These are phyloP conservation scores for Alethe diademata DNA, from an alignment of 2,113 vertebrate genomes.

Conservation along the genomic window DNA sequence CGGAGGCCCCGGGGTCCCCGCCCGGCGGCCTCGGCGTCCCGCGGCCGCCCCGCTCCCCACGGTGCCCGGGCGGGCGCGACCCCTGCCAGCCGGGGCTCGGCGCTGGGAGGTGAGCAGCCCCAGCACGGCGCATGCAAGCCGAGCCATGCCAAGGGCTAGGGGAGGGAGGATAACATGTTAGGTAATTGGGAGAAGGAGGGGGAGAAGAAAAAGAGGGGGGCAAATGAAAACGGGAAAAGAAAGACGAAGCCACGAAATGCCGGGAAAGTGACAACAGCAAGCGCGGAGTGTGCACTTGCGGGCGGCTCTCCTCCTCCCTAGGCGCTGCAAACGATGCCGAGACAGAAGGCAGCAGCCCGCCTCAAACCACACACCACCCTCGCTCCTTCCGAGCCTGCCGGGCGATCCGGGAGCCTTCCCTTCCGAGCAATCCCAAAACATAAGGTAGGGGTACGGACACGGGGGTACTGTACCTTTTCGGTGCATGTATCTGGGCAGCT, in stretches of 20 bases:
- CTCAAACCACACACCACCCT: not conserved
- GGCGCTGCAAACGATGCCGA: not conserved
- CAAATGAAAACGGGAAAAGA: not conserved
- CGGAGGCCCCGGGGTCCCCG: not conserved
- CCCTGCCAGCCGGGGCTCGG: not conserved
- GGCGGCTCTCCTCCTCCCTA: not conserved
- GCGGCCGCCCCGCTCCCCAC: not conserved
- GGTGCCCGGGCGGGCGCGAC: not conserved
- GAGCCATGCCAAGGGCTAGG: not conserved
- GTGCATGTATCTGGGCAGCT: slow-evolving; percentile 83
- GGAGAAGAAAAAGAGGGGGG: not conserved
- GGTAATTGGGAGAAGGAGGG: not conserved
- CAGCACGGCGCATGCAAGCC: not conserved
- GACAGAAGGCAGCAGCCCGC: not conserved
- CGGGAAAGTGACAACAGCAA: not conserved
- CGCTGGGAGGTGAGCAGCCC: not conserved
- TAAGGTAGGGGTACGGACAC: not conserved
- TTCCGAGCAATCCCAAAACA: not conserved
- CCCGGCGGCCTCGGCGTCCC: not conserved
- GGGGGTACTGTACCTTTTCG: slow-evolving; percentile 84
- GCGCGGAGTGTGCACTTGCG: not conserved
- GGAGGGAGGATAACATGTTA: not conserved
- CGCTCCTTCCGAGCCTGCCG: not conserved
- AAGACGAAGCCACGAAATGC: not conserved
- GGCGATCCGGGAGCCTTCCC: not conserved